These are phyloP conservation scores for Micronisus gabar DNA, from an alignment of 2,113 vertebrate genomes.

Conservation along the genomic window DNA sequence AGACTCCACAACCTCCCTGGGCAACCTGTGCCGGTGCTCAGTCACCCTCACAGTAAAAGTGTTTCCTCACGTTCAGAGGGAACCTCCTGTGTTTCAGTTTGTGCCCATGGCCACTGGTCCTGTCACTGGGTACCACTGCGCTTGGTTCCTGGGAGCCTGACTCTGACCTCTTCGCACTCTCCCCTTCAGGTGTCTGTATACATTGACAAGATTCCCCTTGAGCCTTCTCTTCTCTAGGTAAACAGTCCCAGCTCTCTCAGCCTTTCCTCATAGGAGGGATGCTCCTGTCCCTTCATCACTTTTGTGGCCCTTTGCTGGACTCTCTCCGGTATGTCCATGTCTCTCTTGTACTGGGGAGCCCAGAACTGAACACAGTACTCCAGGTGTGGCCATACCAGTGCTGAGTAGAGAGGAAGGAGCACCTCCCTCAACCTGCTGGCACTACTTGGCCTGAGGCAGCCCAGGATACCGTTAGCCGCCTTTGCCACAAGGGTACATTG, in stretches of 20 bases:
- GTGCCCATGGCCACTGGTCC: neutral
- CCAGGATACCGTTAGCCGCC: neutral
- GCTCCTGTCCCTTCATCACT: neutral
- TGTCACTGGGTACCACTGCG: neutral
- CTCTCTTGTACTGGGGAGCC: neutral
- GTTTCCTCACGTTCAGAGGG: no score
- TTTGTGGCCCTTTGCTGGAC: neutral
- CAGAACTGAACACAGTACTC: neutral
- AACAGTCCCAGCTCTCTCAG: neutral
- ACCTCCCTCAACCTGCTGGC: neutral
- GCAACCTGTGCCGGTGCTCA: no score
- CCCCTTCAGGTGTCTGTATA: neutral
- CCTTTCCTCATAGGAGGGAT: neutral
- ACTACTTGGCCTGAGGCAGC: neutral
- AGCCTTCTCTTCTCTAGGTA: neutral
- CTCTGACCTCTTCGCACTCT: neutral
- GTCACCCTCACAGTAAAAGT: no score
- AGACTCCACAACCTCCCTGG: neutral
- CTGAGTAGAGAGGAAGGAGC: neutral
- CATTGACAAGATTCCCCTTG: neutral
- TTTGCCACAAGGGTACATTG: neutral
- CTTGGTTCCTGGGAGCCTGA: neutral
- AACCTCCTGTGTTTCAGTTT: no score
- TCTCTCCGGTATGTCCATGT: neutral
- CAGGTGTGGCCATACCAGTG: neutral